Evolutionary conservation across 2,113 vertebrate species (phyloP), one percentile per base, ranked within the genome.

Genomic region (Eolophus roseicapilla): DNA sequence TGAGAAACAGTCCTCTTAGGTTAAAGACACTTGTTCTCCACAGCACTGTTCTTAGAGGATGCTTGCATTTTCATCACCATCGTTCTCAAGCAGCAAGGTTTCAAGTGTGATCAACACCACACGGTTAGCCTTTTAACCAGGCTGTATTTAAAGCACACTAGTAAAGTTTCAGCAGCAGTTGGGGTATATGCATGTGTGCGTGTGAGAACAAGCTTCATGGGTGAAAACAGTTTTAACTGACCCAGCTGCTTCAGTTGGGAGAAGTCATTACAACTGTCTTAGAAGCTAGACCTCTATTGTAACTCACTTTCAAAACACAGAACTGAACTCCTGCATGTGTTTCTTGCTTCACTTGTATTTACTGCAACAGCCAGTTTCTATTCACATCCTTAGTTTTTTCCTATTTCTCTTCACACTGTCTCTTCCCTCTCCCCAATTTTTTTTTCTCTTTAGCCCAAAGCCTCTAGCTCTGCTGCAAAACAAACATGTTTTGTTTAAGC

Each of bases 401-500:
- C 4, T 60, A 18, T 25, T 65, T 88, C 41, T 69, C 81, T 65
- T 65, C 2, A 5, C 43, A 16, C 77, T 71, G 52, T 43, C 76
- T 83, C 82, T 90, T 53, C 57, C 37, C 31, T 63, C 55, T 73
- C 35, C 82, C 63, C 76, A 76, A 35, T 6, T 71, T 92, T 89
- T 83, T 83, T 86, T 88, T 47, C 39, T 78, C 52, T 79, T 47
- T 81, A 94, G 70, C 60, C 92, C 78, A 96, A 93, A 92, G 85
- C 86, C 67, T 84, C 81, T 84, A 90, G 73, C 62, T 96, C 79
- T 95, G 63, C 92, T 90, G 74, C 76, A 92, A 96, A 95, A 97
- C 88, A 97, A 97, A 96, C 82, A 87, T 86, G 90, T 97, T 97
- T 96, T 96, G 90, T 96, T 86, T 96, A 88, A 96, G 83, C 90